A percentile compares a stretch with the other conserved stretches of the same genome.
These are phyloP conservation scores for Melanargia galathea DNA, from an alignment of 2,888 invertebrate species.

Conservation along the genomic window DNA sequence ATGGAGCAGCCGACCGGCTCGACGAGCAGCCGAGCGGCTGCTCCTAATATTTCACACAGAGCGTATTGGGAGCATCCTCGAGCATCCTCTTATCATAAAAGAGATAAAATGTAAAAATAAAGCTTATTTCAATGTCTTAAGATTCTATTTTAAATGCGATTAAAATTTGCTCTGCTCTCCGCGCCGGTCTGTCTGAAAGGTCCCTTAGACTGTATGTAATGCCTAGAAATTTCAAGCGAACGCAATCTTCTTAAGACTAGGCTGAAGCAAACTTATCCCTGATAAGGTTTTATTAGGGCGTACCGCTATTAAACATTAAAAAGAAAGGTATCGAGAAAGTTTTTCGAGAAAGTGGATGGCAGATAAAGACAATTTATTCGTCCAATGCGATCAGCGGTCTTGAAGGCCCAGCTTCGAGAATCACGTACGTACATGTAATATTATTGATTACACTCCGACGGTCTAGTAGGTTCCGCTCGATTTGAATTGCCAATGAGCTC, in stretches of 20 bases:
- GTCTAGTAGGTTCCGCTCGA: slow-evolving; percentile 68
- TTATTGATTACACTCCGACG: slow-evolving; percentile 78
- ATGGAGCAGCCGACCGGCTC: too few relatives aligned
- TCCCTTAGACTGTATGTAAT: too few relatives aligned
- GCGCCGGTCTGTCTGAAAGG: too few relatives aligned
- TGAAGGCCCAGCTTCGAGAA: slow-evolving; percentile 63
- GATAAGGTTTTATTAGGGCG: not conserved
- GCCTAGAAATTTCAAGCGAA: not conserved
- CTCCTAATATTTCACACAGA: too few relatives aligned
- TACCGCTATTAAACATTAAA: slow-evolving; percentile 6
- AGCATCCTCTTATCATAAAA: too few relatives aligned
- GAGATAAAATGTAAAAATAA: too few relatives aligned
- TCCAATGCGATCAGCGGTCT: slow-evolving; percentile 47
- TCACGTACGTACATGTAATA: slow-evolving; percentile 80
- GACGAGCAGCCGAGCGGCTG: too few relatives aligned
- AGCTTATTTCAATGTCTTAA: too few relatives aligned
- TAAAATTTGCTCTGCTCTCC: too few relatives aligned
- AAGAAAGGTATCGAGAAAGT: slow-evolving; percentile 5
- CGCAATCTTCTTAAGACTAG: not conserved
- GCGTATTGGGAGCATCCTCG: too few relatives aligned
- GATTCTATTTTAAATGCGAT: too few relatives aligned
- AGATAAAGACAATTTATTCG: slow-evolving; percentile 12
- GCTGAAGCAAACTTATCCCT: not conserved
- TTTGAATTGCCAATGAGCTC: slow-evolving; percentile 82
- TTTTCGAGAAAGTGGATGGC: slow-evolving; percentile 29